Base-by-base conservation (phyloP, 2,113 vertebrate species). In the Ancistrus triradiatus region DNA sequence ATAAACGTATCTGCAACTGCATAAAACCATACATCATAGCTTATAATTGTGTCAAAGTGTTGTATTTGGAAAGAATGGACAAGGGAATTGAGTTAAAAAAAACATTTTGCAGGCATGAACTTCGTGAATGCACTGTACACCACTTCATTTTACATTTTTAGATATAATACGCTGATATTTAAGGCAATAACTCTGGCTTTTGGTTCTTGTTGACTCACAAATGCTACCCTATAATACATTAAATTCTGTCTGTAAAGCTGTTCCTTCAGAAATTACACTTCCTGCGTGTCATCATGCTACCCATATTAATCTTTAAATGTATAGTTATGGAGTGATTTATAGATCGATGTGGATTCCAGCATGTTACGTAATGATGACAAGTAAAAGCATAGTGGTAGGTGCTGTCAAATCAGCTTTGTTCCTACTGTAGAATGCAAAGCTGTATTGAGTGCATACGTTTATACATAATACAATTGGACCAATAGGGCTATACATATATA, bases 101-200 rank as follows among this genome's bases (percentile, higher is more conserved):
- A 80, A 59, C 66, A 80, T 70, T 53, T 80, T n/a, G n/a, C n/a
- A n/a, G n/a, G n/a, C n/a, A n/a, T n/a, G n/a, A n/a, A n/a, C n/a
- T n/a, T n/a, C n/a, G 71, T 70, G 55, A 67, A 77, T 81, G 75
- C 73, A 56, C 75, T 80, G 63, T 72, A 50, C 42, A 42, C 47
- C 42, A 75, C 74, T 77, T 75, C 2, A 56, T 81, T 78, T 76
- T 48, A 65, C 74, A 55, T 44, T 63, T 68, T 63, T 46, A 81
- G 66, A 72, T 22, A 22, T 80, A 82, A 78, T 72, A 72, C 71
- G 72, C 70, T 66, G 38, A 84, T 81, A 82, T 79, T 78, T 81
- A 79, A 86, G 86, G 87, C 85, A 88, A 88, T 86, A 88, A 86
- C 70, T 76, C 42, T 71, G 74, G 31, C 75, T 78, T 80, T 84